Evolutionary conservation across 23 tunicate species (phyloP), one percentile per base, ranked within the genome.

Genomic region (Ascidia mentula): DNA sequence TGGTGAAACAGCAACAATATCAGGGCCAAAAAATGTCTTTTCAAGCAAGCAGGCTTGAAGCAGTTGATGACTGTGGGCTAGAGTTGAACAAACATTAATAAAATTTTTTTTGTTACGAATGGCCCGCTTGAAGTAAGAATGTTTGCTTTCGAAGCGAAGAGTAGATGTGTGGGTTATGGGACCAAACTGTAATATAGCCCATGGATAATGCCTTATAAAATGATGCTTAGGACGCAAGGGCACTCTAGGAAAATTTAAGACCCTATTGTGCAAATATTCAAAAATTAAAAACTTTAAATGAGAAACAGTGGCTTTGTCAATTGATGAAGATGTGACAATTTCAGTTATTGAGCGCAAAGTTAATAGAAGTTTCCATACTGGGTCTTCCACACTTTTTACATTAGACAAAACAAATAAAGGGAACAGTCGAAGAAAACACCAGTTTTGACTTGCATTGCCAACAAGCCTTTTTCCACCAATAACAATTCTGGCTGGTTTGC

Each of bases 391-490:
- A 69, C 73, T 46, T 18, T 18, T 20, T 22, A 82, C 38, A 36
- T 72, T 82, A 37, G 38, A 30, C 46, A 82, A 72, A 31, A 83
- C 82, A 83, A 74, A 75, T 26, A 83, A 45, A 15, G 87, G 87
- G 33, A 83, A 82, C 18, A 83, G 74, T 75, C 79, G 34, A 26
- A 77, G 5, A 36, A 75, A 83, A 33, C 87, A 74, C 81, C 87
- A 75, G 36, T 74, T 74, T 42, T 83, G 87, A 34, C 72, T 74
- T 32, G 87, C 87, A 59, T 83, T 83, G 18, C 87, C 87, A 22
- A 53, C 28, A 32, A 83, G 59, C 73, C 59, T 36, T 34, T 40
- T 40, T 20, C 69, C 45, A 38, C 60, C 77, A 28, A 20, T 45
- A 22, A 33, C 31, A 6, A 82, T 40, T 15, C 28, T 31, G 24